Conservation (phyloP, 2,797 vertebrate species). For the Enteromius paludinosus region DNA sequence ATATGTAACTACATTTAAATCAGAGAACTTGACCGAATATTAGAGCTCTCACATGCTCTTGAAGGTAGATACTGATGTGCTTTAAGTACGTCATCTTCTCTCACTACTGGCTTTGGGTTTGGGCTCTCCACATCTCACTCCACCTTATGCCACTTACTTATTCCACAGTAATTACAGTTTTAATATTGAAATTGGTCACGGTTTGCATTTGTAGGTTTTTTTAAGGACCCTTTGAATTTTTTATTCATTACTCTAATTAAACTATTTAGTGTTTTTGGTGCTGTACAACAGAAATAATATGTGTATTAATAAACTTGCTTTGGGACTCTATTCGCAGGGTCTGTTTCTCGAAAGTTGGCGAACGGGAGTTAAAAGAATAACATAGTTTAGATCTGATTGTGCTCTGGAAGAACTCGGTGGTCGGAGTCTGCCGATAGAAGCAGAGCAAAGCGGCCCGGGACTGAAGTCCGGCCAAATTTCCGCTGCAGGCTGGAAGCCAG, state of each 20-base stretch:
- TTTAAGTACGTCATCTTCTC: slow-evolving; percentile 46
- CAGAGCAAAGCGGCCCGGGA: slow-evolving; percentile 48
- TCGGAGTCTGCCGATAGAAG: slow-evolving; percentile 45
- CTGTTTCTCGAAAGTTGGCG: slow-evolving; percentile 16
- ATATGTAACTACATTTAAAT: slow-evolving; percentile 2
- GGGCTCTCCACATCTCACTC: slow-evolving; percentile 44
- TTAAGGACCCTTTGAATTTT: neutral
- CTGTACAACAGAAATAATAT: slow-evolving; percentile 13
- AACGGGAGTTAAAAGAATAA: slow-evolving; percentile 47
- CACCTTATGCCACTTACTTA: slow-evolving; percentile 66
- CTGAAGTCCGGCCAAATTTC: slow-evolving; percentile 55
- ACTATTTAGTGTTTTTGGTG: slow-evolving; percentile 32
- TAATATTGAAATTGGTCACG: slow-evolving; percentile 1
- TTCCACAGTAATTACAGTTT: slow-evolving; percentile 62
- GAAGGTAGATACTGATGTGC: slow-evolving; percentile 37
- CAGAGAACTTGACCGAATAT: slow-evolving; percentile 35
- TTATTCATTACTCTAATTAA: neutral
- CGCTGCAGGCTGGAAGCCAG: slow-evolving; percentile 31
- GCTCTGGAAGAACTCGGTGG: slow-evolving; percentile 51
- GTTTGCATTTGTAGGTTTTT: slow-evolving; percentile 3
- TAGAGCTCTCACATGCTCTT: slow-evolving; percentile 34
- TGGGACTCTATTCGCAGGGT: neutral
- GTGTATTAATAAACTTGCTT: slow-evolving; percentile 31
- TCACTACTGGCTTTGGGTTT: slow-evolving; percentile 42
- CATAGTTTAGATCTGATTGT: slow-evolving; percentile 56